Base-by-base conservation (phyloP, 2,888 invertebrate species). In the Norana najaformis region DNA sequence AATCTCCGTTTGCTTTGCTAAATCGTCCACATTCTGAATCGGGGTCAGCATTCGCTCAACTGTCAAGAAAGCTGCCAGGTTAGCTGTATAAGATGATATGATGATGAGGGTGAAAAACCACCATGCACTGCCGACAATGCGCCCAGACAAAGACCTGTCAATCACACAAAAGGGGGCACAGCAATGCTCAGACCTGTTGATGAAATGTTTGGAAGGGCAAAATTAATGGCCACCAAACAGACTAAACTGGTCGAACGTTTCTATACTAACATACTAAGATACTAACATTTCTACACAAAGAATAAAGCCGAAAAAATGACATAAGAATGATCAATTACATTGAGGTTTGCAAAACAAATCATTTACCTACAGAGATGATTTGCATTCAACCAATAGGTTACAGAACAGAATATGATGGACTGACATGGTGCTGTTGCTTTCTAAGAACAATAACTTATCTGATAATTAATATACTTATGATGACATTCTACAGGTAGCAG, bases 101-200 rank as follows among this genome's bases (percentile, higher is more conserved):
- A 99, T 96, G 94, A 99, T 99, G 92, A 99, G 96, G 0, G 99
- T 99, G 95, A 99, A 99, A 95, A 99, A 99, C 99, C 99, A 99
- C 99, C 99, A 99, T 1, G 99, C 98, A 89, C 98, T 97, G 53
- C 98, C 98, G 1, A 99, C 99, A 93, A 99, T 99, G 91, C 99
- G 96, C 8, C 98, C 98, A 0, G 98, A 98, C 92, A 98, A 96
- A 4, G 97, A 97, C 94, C 97, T 96, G 93, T 20, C 35, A 30
- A 39, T 11, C 30, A 36, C n/a, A 69, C 30, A n/a, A 2, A n/a
- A 23, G 23, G 82, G 82, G 30, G 11, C 30, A 38, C 36, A 38
- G 35, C 36, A 88, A 35, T 38, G 38, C 14, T 88, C 8, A 88
- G 36, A 38, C 8, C 35, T 88, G 88, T 88, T 88, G 35, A 23